These are phyloP conservation scores for Tapirus terrestris DNA, from an alignment of 2,113 vertebrate genomes.

Conservation along the genomic window DNA sequence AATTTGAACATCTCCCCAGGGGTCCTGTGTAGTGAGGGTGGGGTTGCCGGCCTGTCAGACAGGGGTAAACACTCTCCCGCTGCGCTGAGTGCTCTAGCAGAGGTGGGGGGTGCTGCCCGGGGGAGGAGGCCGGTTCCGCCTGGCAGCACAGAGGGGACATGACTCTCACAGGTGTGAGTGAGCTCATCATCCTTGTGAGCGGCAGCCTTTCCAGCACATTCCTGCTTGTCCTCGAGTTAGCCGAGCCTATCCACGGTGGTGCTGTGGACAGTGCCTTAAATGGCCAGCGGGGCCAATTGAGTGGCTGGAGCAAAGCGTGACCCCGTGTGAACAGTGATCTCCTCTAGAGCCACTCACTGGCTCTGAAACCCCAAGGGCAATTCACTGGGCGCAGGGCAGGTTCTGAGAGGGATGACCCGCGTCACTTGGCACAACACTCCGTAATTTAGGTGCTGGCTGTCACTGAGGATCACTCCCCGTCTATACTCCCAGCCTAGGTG, in stretches of 20 bases:
- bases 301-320: accelerated
- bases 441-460: accelerated
- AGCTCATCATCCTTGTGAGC: neutral
- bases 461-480: neutral
- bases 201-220: no score
- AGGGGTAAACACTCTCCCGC: accelerated
- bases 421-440: accelerated
- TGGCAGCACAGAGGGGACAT: neutral
- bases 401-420: accelerated
- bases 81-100: no score
- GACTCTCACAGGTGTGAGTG: neutral
- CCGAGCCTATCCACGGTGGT: accelerated
- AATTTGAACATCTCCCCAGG: neutral
- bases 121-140: neutral
- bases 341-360: neutral
- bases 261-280: no score
- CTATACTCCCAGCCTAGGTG: neutral
- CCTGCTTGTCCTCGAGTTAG: accelerated
- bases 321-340: accelerated
- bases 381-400: accelerated
- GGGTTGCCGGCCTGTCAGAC: neutral
- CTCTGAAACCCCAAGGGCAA: neutral
- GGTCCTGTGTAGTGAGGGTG: neutral
- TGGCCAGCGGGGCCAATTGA: accelerated
- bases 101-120: accelerated